phyloP scores from a whole-genome alignment of 2,888 invertebrate genomes.

The Masnerella sp. region DNA sequence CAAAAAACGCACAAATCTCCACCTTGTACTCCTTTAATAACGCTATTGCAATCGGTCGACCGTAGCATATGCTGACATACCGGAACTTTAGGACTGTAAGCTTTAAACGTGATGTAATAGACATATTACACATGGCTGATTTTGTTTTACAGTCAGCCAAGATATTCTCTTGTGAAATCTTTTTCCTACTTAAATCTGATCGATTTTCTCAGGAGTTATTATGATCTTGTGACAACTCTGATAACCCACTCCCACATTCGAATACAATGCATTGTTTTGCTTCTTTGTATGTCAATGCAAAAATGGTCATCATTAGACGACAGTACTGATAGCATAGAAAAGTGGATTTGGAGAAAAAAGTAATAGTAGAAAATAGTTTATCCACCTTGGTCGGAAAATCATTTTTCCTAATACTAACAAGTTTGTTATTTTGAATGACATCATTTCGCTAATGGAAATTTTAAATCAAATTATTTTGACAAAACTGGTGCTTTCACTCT shows the following conservation, averaged over 20 bases:
- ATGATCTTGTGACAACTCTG: constrained; percentile 13
- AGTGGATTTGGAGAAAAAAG: no score
- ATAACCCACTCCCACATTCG: constrained; percentile 22
- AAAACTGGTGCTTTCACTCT: no score
- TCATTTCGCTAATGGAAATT: no score
- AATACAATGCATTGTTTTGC: background rate
- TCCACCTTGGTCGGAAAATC: no score
- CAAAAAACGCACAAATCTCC: constrained; percentile 47
- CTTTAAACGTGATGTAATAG: constrained; percentile 52
- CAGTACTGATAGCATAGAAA: no score
- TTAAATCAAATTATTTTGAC: no score
- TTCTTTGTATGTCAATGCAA: no score
- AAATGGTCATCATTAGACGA: no score
- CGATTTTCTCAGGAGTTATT: constrained; percentile 39
- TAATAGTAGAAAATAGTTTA: no score
- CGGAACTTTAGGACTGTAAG: constrained; percentile 56
- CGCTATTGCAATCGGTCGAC: constrained; percentile 54
- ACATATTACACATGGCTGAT: constrained; percentile 49
- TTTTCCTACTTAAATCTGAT: constrained; percentile 31
- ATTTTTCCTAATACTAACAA: no score
- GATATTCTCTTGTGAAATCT: constrained; percentile 31
- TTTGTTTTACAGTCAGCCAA: constrained; percentile 40
- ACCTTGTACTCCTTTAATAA: constrained; percentile 53
- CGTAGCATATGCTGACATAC: constrained; percentile 56
- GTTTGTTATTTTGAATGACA: no score